Conservation (phyloP, 2,113 vertebrate genomes). For the Ivindomyrus marchei region DNA sequence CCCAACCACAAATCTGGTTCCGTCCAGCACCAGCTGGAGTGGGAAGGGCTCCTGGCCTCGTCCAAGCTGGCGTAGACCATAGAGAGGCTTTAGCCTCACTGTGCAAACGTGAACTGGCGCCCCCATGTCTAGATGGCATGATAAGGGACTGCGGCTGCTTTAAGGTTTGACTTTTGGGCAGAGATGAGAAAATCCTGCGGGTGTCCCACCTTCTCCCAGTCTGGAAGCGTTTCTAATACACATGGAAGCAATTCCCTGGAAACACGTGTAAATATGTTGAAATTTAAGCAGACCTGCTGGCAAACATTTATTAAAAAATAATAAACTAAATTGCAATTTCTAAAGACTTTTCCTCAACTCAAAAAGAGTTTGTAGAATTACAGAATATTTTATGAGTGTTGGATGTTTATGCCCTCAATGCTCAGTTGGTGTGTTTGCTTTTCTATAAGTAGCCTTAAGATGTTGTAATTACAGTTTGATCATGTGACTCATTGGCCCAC, state of each 20-base stretch:
- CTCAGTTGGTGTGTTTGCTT: not conserved
- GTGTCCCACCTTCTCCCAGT: not conserved
- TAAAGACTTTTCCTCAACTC: not conserved
- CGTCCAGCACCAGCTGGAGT: not conserved
- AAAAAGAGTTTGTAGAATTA: not conserved
- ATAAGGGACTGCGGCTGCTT: not conserved
- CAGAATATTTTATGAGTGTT: not conserved
- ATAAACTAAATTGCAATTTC: not conserved
- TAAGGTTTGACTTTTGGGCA: not conserved
- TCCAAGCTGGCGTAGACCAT: not conserved
- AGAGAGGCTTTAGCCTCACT: not conserved
- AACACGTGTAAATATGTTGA: not conserved
- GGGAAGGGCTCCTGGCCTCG: not conserved
- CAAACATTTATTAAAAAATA: not conserved
- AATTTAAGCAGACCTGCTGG: not conserved
- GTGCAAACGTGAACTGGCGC: not conserved
- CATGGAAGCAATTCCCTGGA: not conserved
- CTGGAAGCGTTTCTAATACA: not conserved
- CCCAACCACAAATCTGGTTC: not conserved
- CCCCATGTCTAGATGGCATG: not conserved
- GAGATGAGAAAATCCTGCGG: not conserved
- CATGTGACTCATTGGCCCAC: not conserved
- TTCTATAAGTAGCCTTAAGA: not conserved
- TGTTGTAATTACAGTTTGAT: not conserved
- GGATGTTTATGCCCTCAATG: not conserved